phyloP scores from a whole-genome alignment of 1,140 invertebrate species.

The Agrilus planipennis region DNA sequence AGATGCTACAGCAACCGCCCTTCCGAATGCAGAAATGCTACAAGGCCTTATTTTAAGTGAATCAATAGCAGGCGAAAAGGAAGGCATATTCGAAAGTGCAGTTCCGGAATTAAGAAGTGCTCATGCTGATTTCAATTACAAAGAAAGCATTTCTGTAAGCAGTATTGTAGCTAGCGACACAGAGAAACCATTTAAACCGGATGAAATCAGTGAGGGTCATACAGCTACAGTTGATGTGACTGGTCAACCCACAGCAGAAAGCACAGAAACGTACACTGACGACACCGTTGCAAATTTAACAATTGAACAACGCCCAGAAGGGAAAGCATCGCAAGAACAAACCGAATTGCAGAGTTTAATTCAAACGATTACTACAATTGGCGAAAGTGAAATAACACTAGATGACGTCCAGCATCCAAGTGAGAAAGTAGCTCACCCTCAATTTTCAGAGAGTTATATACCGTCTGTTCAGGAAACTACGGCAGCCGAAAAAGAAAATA shows the following conservation, averaged over 20 bases:
- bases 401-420: conserved; percentile 14
- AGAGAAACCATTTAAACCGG: conserved; percentile 33
- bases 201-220: conserved; percentile 13
- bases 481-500: conserved; percentile 37
- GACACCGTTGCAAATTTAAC: conserved; percentile 25
- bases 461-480: conserved; percentile 19
- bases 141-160: conserved; percentile 38
- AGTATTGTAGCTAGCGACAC: conserved; percentile 39
- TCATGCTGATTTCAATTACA: conserved; percentile 35
- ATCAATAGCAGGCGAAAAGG: conserved; percentile 35
- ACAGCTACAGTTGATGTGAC: conserved; percentile 22
- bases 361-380: conserved; percentile 24
- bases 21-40: conserved; percentile 33
- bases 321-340: conserved; percentile 20
- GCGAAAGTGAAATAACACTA: conserved; percentile 28
- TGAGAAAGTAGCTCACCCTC: conserved; percentile 22
- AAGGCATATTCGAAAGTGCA: conserved; percentile 36
- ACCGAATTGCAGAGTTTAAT: conserved; percentile 26
- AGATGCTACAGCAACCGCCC: conserved; percentile 27
- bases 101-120: conserved; percentile 34
- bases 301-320: conserved; percentile 11
- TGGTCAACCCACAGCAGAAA: conserved; percentile 23
- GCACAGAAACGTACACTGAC: conserved; percentile 20
- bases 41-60: conserved; percentile 33
- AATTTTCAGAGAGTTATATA: conserved; percentile 21